Conservation (phyloP, 2,113 vertebrate species). For the Psilopogon haemacephalus region DNA sequence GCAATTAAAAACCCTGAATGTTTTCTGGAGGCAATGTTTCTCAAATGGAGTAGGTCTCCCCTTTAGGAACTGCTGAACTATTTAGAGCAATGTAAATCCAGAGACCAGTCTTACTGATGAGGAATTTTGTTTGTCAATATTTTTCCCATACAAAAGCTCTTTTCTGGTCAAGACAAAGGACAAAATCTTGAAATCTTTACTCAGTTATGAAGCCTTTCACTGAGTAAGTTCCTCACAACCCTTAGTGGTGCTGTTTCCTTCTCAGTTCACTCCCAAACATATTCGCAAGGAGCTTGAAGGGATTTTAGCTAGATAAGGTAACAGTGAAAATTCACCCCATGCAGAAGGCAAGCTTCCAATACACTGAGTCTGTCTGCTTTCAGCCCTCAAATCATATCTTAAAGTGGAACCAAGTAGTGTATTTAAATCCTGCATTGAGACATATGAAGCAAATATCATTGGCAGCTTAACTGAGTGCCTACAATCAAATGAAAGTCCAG, state of each 20-base stretch:
- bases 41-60: constrained; percentile 17
- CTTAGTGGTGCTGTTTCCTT: background rate
- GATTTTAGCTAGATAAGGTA: background rate
- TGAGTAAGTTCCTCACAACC: background rate
- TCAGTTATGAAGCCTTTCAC: background rate
- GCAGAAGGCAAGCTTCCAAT: background rate
- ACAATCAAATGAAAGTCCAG: background rate
- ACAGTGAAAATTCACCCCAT: background rate
- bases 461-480: background rate
- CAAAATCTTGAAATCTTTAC: background rate
- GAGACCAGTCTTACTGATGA: background rate
- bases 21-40: constrained; percentile 55
- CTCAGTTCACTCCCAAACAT: background rate
- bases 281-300: background rate
- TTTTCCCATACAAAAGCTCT: background rate
- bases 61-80: constrained; percentile 22
- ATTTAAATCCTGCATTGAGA: background rate
- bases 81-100: constrained; percentile 33
- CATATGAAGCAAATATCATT: background rate
- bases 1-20: constrained; percentile 47
- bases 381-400: background rate
- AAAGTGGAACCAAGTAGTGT: background rate
- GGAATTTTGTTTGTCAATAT: background rate
- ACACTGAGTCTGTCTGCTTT: background rate
- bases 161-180: background rate